Base-by-base conservation (phyloP, 2,888 invertebrate genomes). In the Hirtodrosophila alboralis region DNA sequence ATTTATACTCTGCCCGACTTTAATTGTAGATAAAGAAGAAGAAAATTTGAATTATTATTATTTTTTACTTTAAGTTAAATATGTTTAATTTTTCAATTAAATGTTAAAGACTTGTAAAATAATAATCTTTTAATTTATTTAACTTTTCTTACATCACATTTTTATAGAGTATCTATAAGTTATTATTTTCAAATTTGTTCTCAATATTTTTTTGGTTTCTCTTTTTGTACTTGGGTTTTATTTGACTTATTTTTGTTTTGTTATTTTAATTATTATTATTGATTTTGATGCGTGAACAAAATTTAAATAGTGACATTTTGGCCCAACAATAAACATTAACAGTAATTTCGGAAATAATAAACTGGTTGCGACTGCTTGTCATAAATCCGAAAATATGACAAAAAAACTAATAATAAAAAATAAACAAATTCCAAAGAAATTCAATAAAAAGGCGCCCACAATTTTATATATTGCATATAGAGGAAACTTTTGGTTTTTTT, bases 281-380 rank as follows among this genome's bases (percentile, higher is more conserved):
- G 87, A 87, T 85, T 85, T 75, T 66, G 76, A 78, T 63, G 80
- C 80, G 80, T 81, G 80, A 83, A 81, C 68, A 86, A 81, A 81
- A 87, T 81, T 74, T 83, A 79, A 81, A 81, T 81, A 79, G 84
- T 85, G 81, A 83, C 87, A 85, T 78, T 87, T 86, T 65, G 71
- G 86, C 64, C 64, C 73, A 80, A 67, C 72, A 65, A 76, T 36
- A 70, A 77, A 75, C 87, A 83, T 85, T 80, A 87, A 85, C 86
- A 86, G 87, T 80, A 85, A 86, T 85, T 86, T 87, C 86, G 85
- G 87, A 87, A 74, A 78, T 83, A 62, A 84, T 86, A 86, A 80
- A 85, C 85, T 81, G 86, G 81, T 64, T 78, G 81, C 76, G 80
- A 57, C 43, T 60, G 56, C 63, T 52, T 74, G 84, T 75, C 77